Conservation (phyloP, 2,113 vertebrate genomes). For the Pomatorhinus ruficollis region DNA sequence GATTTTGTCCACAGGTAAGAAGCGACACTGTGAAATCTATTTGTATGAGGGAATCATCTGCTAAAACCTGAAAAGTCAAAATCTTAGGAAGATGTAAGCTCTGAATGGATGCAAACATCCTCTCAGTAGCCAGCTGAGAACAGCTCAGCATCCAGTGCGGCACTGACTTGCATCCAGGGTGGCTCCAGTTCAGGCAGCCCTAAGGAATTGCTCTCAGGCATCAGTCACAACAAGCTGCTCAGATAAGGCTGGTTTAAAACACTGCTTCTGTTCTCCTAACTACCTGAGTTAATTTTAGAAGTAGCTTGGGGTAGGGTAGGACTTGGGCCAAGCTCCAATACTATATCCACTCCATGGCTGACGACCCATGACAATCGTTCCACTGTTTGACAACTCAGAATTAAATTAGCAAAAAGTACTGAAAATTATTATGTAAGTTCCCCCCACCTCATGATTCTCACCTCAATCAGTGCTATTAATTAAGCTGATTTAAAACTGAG, state of each 20-base stretch:
- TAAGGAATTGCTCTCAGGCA: background rate
- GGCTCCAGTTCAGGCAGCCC: background rate
- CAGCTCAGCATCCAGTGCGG: fast-evolving
- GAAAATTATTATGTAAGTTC: background rate
- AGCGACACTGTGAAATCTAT: background rate
- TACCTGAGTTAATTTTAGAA: background rate
- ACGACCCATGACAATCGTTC: background rate
- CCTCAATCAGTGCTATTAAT: background rate
- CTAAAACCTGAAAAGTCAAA: background rate
- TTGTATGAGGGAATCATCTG: background rate
- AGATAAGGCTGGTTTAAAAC: background rate
- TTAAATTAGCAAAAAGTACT: background rate
- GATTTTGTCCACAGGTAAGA: background rate
- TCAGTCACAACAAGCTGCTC: background rate
- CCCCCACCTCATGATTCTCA: background rate
- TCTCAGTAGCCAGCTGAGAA: background rate
- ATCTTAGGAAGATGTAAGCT: background rate
- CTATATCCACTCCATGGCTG: background rate
- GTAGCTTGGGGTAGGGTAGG: background rate
- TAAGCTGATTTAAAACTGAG: background rate
- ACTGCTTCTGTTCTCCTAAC: background rate
- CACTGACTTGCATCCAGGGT: background rate
- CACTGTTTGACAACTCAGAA: background rate
- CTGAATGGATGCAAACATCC: background rate
- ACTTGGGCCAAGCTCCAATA: background rate